phyloP scores from a whole-genome alignment of 2,113 vertebrate species.

The Epinephelus fuscoguttatus region DNA sequence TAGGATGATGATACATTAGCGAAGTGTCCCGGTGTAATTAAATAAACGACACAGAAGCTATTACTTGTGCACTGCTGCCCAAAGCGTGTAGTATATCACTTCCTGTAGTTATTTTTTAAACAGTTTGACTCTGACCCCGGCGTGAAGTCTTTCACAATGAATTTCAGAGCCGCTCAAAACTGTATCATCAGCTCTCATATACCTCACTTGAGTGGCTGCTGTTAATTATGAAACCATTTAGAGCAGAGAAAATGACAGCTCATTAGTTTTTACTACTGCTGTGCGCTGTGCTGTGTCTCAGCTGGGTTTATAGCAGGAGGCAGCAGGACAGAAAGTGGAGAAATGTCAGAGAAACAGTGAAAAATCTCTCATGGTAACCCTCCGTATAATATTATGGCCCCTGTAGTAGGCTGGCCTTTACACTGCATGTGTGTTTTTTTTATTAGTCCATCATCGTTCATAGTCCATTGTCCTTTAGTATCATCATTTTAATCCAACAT shows the following conservation, averaged over 20 bases:
- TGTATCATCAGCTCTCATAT: conserved; percentile 65
- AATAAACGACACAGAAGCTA: conserved; percentile 43
- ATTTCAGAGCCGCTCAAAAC: conserved; percentile 56
- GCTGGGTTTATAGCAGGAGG: conserved; percentile 62
- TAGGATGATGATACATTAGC: conserved; percentile 51
- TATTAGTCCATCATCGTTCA: conserved; percentile 61
- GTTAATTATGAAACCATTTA: conserved; percentile 78
- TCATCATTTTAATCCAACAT: conserved; percentile 59
- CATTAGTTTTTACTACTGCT: conserved; percentile 78
- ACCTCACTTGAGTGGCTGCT: conserved; percentile 71
- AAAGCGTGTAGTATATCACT: conserved; percentile 27
- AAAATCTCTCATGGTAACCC: conserved; percentile 60
- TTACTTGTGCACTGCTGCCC: conserved; percentile 35
- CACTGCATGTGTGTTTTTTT: conserved; percentile 48
- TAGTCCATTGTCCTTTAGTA: conserved; percentile 71
- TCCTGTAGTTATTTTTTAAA: conserved; percentile 26
- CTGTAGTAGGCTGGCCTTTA: conserved; percentile 63
- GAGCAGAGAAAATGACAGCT: conserved; percentile 75
- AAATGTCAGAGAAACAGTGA: conserved; percentile 62
- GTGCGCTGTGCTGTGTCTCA: conserved; percentile 58
- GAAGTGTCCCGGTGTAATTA: conserved; percentile 47
- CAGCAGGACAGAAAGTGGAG: conserved; percentile 59
- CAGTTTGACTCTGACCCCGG: conserved; percentile 36
- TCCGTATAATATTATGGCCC: conserved; percentile 58
- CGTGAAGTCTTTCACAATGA: conserved; percentile 44